Evolutionary conservation across 1,140 invertebrate species (phyloP).

Genomic region (Lordiphosa collinella): DNA sequence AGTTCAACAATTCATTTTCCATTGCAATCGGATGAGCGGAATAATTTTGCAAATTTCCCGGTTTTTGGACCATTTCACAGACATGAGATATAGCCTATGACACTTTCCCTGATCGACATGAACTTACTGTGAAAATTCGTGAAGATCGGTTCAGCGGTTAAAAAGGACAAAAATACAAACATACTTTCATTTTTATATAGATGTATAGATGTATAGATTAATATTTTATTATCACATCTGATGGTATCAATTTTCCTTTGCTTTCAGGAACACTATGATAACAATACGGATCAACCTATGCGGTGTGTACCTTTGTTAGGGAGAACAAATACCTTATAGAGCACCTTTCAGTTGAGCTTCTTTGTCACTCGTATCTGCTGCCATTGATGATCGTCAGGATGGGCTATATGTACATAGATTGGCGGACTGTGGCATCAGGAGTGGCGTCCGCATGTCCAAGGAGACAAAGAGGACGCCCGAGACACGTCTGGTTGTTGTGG

Average conservation of each 20-base stretch:
- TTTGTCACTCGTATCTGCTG: slow-evolving; percentile 85
- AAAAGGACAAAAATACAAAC: too few relatives aligned
- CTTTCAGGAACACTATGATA: slow-evolving; percentile 28
- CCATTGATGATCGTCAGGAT: slow-evolving; percentile 91
- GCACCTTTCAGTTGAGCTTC: slow-evolving; percentile 65
- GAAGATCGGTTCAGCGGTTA: too few relatives aligned
- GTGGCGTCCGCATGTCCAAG: slow-evolving; percentile 84
- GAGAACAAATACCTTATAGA: slow-evolving; percentile 22
- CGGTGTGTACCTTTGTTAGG: slow-evolving; percentile 44
- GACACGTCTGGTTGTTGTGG: slow-evolving; percentile 96
- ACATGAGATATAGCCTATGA: too few relatives aligned
- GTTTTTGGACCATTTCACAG: too few relatives aligned
- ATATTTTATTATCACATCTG: too few relatives aligned
- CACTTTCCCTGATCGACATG: too few relatives aligned
- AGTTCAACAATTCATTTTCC: too few relatives aligned
- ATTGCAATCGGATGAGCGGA: too few relatives aligned
- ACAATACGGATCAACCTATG: slow-evolving; percentile 37
- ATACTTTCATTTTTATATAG: too few relatives aligned
- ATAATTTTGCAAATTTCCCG: too few relatives aligned
- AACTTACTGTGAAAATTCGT: too few relatives aligned
- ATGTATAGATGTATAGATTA: too few relatives aligned
- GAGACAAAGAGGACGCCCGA: slow-evolving; percentile 89
- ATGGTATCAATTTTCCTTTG: neutral
- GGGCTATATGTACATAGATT: slow-evolving; percentile 95
- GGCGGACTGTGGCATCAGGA: slow-evolving; percentile 92